phyloP scores from a whole-genome alignment of 2,113 vertebrate genomes.

The Mystacornis crossleyi region DNA sequence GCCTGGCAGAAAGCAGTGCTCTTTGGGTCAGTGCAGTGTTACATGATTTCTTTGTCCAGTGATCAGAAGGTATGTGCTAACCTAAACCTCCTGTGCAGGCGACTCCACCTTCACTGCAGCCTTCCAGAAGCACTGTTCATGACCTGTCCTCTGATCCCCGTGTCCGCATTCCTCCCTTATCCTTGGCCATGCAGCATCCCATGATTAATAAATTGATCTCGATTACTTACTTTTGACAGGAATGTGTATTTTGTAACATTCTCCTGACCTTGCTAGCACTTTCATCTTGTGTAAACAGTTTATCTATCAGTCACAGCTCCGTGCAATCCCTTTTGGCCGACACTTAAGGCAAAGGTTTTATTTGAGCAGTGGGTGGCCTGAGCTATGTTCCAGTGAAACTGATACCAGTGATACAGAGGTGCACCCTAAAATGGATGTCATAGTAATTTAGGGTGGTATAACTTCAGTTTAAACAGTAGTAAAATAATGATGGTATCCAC shows the following conservation, averaged over 20 bases:
- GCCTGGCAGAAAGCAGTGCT: background rate
- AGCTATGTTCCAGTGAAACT: background rate
- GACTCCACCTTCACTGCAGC: background rate
- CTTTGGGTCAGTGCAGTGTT: background rate
- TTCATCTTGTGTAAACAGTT: background rate
- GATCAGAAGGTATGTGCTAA: background rate
- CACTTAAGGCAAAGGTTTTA: background rate
- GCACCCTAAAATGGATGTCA: background rate
- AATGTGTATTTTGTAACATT: background rate
- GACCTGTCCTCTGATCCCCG: background rate
- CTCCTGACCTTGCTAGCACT: background rate
- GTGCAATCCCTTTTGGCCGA: background rate
- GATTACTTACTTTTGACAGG: background rate
- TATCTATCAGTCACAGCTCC: background rate
- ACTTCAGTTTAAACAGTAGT: background rate
- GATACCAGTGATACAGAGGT: background rate
- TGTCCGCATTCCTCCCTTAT: background rate
- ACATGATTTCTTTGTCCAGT: background rate
- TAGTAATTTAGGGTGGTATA: background rate
- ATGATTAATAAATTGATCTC: background rate
- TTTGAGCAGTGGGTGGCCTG: background rate
- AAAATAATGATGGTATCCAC: background rate
- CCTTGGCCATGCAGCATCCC: background rate
- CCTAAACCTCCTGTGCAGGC: background rate
- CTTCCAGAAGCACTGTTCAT: rapidly evolving